These are phyloP conservation scores for Euplexia lucipara DNA, from an alignment of 2,888 invertebrate genomes.

Conservation along the genomic window DNA sequence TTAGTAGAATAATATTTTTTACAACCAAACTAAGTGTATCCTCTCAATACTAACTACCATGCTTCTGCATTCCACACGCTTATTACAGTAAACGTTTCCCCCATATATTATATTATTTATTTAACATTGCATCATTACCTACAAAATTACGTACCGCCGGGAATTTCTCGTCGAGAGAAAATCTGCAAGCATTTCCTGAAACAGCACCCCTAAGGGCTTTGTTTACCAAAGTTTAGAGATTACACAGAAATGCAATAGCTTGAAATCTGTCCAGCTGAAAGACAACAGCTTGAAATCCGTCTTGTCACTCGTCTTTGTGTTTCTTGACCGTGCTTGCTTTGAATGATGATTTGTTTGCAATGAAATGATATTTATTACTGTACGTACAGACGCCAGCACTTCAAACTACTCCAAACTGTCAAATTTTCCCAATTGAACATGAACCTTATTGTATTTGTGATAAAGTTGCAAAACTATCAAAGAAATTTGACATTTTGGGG, in stretches of 20 bases:
- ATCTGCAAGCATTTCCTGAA: constrained; percentile 21
- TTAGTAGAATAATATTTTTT: no score
- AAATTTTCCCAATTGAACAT: no score
- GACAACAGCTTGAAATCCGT: constrained; percentile 8
- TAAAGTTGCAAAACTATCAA: no score
- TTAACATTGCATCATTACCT: constrained; percentile 17
- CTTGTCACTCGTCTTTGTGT: constrained; percentile 7
- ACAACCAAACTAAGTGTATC: no score
- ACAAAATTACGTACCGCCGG: constrained; percentile 28
- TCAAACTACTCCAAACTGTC: no score
- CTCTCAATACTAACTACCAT: no score
- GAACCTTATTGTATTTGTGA: no score
- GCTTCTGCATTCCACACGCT: no score
- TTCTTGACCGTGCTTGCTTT: neutral
- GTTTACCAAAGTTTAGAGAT: constrained; percentile 29
- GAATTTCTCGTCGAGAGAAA: constrained; percentile 15
- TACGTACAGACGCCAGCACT: no score
- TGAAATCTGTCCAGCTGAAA: constrained; percentile 22
- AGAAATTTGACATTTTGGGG: no score
- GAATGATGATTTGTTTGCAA: no score
- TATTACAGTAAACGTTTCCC: constrained; percentile 9
- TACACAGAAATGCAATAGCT: constrained; percentile 18
- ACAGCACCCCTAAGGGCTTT: constrained; percentile 34
- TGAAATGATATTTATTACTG: no score
- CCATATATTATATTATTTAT: constrained; percentile 21